These are phyloP conservation scores for Brachyhypopomus occidentalis DNA, from an alignment of 2,113 vertebrate genomes.

Conservation along the genomic window DNA sequence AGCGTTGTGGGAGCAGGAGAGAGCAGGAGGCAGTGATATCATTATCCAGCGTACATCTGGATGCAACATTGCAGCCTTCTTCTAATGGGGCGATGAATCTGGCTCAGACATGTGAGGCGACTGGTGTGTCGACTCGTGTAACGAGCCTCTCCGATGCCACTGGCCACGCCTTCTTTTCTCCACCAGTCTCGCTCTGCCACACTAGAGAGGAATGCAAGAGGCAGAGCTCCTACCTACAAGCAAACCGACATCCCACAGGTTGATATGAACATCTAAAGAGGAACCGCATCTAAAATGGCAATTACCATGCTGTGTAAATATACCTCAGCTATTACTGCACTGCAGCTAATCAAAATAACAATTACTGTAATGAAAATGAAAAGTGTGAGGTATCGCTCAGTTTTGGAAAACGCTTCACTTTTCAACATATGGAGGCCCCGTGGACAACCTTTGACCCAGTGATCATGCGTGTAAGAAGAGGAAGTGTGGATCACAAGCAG, in stretches of 20 bases:
- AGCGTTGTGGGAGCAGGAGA: background rate
- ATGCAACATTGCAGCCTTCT: slow-evolving; percentile 69
- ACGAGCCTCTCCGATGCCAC: background rate
- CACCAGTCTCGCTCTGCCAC: background rate
- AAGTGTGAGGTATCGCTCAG: background rate
- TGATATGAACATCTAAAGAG: no score
- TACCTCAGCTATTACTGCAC: background rate
- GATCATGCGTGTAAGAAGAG: slow-evolving; percentile 3
- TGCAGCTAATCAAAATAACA: background rate
- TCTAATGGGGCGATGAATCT: slow-evolving; percentile 73
- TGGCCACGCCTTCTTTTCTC: background rate
- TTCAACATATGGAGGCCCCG: background rate
- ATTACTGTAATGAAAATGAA: background rate
- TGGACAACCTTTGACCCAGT: background rate
- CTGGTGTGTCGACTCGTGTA: slow-evolving; percentile 22
- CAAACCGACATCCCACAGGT: no score
- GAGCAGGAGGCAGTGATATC: slow-evolving; percentile 66
- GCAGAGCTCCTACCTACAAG: no score
- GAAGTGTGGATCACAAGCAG: slow-evolving; percentile 46
- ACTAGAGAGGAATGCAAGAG: no score
- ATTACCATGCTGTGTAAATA: background rate
- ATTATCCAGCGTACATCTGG: slow-evolving; percentile 65
- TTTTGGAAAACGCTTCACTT: background rate
- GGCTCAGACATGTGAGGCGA: slow-evolving; percentile 66
- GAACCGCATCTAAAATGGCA: background rate